These are phyloP conservation scores for Sebastes vulpes DNA, from an alignment of 2,797 vertebrate species.

Conservation along the genomic window DNA sequence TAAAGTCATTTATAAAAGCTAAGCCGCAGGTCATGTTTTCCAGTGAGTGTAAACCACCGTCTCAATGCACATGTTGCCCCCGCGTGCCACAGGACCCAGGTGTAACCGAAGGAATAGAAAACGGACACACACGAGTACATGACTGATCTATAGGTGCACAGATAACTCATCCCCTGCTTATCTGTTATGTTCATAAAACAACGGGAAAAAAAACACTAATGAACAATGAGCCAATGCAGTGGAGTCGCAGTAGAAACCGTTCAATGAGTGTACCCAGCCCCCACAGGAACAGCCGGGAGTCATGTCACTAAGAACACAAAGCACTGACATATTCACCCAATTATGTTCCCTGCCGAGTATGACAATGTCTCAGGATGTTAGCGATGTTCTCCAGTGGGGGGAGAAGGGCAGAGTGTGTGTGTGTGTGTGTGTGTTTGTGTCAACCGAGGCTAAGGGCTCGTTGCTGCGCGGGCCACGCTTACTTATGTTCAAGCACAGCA, in stretches of 20 bases:
- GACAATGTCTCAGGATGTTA: slow-evolving; percentile 83
- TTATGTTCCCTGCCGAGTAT: slow-evolving; percentile 81
- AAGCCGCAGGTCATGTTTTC: slow-evolving; percentile 49
- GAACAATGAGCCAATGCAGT: slow-evolving; percentile 36
- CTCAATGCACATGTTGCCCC: slow-evolving; percentile 54
- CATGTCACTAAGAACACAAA: slow-evolving; percentile 84
- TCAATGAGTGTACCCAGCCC: slow-evolving; percentile 69
- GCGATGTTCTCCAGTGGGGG: slow-evolving; percentile 73
- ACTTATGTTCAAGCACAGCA: slow-evolving; percentile 63
- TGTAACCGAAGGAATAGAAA: slow-evolving; percentile 65
- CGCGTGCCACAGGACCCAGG: slow-evolving; percentile 57
- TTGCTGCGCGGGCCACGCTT: slow-evolving; percentile 26
- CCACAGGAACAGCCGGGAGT: slow-evolving; percentile 76
- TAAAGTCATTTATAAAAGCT: slow-evolving; percentile 39
- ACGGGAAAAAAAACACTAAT: slow-evolving; percentile 16
- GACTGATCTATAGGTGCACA: background rate
- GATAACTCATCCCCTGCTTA: slow-evolving; percentile 22
- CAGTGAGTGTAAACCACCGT: slow-evolving; percentile 69
- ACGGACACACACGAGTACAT: background rate
- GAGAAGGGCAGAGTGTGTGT: slow-evolving; percentile 25
- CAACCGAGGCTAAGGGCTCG: slow-evolving; percentile 35
- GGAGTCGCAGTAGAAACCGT: slow-evolving; percentile 45
- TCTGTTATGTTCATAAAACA: slow-evolving; percentile 33
- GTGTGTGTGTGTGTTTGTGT: slow-evolving; percentile 47
- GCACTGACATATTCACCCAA: slow-evolving; percentile 84